These are phyloP conservation scores for Callipepla californica DNA, from an alignment of 2,113 vertebrate genomes.

Conservation along the genomic window DNA sequence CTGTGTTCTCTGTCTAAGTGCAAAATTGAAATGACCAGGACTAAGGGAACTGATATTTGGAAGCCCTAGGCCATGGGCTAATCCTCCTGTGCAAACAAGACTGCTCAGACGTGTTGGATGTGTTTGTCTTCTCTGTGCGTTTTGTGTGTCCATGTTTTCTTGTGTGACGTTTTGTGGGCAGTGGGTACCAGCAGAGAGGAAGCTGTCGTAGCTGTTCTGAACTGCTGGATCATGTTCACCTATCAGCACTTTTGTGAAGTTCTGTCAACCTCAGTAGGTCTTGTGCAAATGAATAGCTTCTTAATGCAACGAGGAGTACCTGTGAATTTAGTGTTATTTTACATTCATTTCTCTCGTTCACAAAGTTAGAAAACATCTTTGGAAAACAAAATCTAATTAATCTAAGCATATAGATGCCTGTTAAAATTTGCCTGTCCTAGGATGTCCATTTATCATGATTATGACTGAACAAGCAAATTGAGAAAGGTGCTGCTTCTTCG, in stretches of 20 bases:
- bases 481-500: conserved; percentile 75
- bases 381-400: conserved; percentile 81
- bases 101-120: not conserved
- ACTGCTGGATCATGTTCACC: not conserved
- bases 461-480: conserved; percentile 68
- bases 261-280: not conserved
- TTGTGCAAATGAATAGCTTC: not conserved
- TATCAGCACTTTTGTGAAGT: not conserved
- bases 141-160: not conserved
- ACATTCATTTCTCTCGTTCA: conserved; percentile 55
- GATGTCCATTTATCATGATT: conserved; percentile 84
- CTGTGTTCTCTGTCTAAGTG: not conserved
- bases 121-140: not conserved
- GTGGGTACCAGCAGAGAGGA: not conserved
- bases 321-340: not conserved
- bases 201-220: not conserved
- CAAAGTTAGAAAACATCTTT: conserved; percentile 53
- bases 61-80: not conserved
- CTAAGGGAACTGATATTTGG: not conserved
- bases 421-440: conserved; percentile 82
- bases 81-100: not conserved
- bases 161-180: not conserved
- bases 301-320: not conserved
- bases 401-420: conserved; percentile 76
- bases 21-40: not conserved